Evolutionary conservation across 2,113 vertebrate genomes (phyloP).

Genomic region (Tenrec ecaudatus): DNA sequence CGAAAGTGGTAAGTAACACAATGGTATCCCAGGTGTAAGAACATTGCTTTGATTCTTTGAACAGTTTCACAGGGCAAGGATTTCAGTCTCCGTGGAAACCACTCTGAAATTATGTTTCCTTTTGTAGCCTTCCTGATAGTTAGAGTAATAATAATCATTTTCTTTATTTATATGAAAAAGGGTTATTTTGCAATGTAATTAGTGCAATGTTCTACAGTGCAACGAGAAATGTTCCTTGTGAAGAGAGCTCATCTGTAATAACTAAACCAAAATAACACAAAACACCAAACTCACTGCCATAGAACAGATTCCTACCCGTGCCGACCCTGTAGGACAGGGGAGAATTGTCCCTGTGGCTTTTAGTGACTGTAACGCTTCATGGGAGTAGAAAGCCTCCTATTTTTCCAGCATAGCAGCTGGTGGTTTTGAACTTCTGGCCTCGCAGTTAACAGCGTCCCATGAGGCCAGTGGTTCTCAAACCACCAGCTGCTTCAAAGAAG

Average conservation of each 20-base stretch:
- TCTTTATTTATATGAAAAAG: conserved; percentile 84
- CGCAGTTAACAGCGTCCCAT: too few relatives aligned
- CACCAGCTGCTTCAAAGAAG: too few relatives aligned
- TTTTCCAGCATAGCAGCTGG: too few relatives aligned
- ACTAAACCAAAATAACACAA: too few relatives aligned
- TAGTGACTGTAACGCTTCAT: too few relatives aligned
- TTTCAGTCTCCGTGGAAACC: conserved; percentile 86
- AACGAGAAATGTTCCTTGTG: conserved; percentile 87
- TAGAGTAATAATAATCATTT: conserved; percentile 86
- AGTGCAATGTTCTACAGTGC: conserved; percentile 85
- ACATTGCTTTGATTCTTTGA: conserved; percentile 84
- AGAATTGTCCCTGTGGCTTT: too few relatives aligned
- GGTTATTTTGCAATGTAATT: conserved; percentile 84
- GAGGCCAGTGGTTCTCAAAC: too few relatives aligned
- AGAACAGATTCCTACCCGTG: too few relatives aligned
- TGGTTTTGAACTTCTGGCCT: too few relatives aligned
- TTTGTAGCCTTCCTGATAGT: conserved; percentile 86
- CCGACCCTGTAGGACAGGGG: too few relatives aligned
- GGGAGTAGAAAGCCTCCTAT: too few relatives aligned
- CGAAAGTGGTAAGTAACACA: conserved; percentile 82
- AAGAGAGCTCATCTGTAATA: conserved; percentile 85
- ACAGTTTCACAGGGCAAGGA: conserved; percentile 82
- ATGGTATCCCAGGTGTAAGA: conserved; percentile 78
- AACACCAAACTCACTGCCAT: too few relatives aligned
- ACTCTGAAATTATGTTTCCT: conserved; percentile 83